Base-by-base conservation (phyloP, 2,113 vertebrate species). In the Sander lucioperca region DNA sequence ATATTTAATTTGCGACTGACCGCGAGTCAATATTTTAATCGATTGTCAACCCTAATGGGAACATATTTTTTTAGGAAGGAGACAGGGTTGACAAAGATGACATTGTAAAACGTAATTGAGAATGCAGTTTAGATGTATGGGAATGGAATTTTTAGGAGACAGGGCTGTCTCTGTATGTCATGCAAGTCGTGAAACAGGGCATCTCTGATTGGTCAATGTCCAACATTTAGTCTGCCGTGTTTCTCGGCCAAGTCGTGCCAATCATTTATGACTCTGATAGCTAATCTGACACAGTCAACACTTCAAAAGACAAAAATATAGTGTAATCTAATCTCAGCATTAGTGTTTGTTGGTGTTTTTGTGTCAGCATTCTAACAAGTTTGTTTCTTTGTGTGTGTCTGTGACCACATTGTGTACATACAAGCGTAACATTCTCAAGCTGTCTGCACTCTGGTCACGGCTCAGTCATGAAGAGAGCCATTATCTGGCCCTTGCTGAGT, bases 401-500 rank as follows among this genome's bases (percentile, higher is more conserved):
- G 68, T 12, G 15, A 72, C 21, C 8, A 45, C 63, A 71, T 13
- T 59, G 56, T 68, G 75, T 65, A 66, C 66, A 69, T 71, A 76
- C 79, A 81, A 84, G 80, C 83, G 80, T 82, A 39, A 62, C 75
- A 48, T 47, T 80, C 73, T 79, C 4, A 19, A 71, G 48, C 74
- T 66, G 87, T 86, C 87, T 87, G 86, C 82, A 78, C 86, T 82
- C 90, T 12, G 78, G 84, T 91, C 91, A 92, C 89, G 82, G 87
- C 78, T 83, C 77, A 74, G 65, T 87, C 82, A 88, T 89, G 83
- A 84, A 85, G 64, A 90, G 84, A 92, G 67, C 80, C 84, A 90
- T 91, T 92, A 91, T 89, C 81, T 74, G 86, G 66, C 84, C 84
- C 87, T 83, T 76, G 66, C 86, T 85, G 59, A 88, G 76, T 85